Evolutionary conservation across 2,888 invertebrate genomes (phyloP).

Genomic region (Phasia obesa): DNA sequence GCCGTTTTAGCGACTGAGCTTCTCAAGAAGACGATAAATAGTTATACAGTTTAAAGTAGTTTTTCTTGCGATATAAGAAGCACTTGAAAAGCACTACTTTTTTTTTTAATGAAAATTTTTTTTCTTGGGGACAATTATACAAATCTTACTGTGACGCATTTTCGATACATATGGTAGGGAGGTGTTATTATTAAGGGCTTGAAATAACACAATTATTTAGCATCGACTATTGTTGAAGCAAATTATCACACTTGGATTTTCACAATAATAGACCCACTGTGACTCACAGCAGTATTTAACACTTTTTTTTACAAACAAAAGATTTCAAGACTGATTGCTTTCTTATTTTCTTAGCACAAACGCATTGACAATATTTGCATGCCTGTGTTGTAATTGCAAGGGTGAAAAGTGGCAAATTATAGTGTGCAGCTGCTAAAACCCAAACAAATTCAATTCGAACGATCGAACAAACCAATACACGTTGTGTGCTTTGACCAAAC

Average conservation of each 20-base stretch:
- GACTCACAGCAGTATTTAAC: background rate
- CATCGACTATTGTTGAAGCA: background rate
- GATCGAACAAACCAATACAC: background rate
- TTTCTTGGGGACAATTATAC: too few relatives aligned
- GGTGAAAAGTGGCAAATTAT: conserved; percentile 62
- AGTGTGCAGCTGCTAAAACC: conserved; percentile 69
- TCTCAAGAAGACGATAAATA: conserved; percentile 52
- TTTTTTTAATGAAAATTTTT: too few relatives aligned
- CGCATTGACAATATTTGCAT: conserved; percentile 41
- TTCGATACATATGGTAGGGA: too few relatives aligned
- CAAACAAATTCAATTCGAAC: conserved; percentile 67
- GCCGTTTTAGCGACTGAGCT: conserved; percentile 66
- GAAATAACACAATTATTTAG: background rate
- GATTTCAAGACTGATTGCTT: conserved; percentile 21
- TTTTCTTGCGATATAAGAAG: conserved; percentile 1
- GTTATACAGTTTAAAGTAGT: background rate
- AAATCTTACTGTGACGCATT: too few relatives aligned
- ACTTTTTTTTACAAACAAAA: background rate
- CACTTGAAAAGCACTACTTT: conserved; percentile 20
- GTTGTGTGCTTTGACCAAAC: conserved; percentile 54
- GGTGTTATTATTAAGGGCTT: too few relatives aligned
- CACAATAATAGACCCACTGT: background rate
- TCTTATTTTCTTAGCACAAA: conserved; percentile 26
- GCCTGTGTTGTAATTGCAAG: conserved; percentile 27
- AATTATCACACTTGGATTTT: background rate